Evolutionary conservation across 2,113 vertebrate species (phyloP).

Genomic region (Salvelinus fontinalis): DNA sequence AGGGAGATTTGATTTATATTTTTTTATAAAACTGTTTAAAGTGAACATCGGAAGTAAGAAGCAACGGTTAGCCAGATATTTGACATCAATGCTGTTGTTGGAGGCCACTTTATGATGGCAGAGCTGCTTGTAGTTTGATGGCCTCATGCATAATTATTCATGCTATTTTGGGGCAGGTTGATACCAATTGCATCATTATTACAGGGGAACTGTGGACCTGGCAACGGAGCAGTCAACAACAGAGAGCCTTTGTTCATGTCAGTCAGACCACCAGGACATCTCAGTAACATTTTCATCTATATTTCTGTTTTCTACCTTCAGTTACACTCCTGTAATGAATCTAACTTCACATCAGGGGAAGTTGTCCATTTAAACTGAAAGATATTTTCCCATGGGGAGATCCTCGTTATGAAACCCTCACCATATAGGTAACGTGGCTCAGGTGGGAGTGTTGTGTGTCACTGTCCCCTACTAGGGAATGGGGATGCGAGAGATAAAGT

Average conservation of each 20-base stretch:
- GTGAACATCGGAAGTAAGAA: neutral
- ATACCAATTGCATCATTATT: conserved; percentile 54
- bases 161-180: conserved; percentile 33
- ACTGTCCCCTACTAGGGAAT: too few relatives aligned
- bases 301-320: neutral
- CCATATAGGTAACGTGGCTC: too few relatives aligned
- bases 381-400: too few relatives aligned
- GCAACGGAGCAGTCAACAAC: conserved; percentile 8
- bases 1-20: conserved; percentile 21
- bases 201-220: neutral
- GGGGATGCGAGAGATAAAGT: too few relatives aligned
- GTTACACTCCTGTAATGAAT: conserved; percentile 21
- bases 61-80: neutral
- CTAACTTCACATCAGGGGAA: conserved; percentile 38
- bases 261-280: conserved; percentile 16
- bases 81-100: neutral
- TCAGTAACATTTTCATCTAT: conserved; percentile 13
- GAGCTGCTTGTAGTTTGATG: neutral
- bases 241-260: conserved; percentile 21
- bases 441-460: too few relatives aligned
- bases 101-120: neutral
- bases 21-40: conserved; percentile 24
- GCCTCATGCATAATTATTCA: conserved; percentile 25
- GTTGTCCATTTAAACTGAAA: conserved; percentile 49
- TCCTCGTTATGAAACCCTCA: too few relatives aligned